Conservation (phyloP, 53 echinoderm and acorn worm genomes). For the Glandiceps talaboti region DNA sequence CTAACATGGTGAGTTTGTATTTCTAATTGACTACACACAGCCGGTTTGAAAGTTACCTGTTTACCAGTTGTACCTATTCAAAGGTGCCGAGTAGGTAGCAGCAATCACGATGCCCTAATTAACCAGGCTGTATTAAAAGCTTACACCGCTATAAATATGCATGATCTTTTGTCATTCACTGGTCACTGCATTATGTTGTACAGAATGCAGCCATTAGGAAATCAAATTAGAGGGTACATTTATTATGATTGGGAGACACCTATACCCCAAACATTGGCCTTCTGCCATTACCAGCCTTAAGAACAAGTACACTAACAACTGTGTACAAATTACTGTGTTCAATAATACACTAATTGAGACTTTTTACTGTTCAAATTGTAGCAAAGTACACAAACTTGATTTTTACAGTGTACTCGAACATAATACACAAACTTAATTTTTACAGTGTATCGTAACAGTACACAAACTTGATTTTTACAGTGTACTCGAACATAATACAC, state of each 20-base stretch:
- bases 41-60: not conserved
- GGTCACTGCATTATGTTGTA: not conserved
- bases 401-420: no score
- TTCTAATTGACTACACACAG: not conserved
- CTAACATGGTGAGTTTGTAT: not conserved
- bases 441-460: no score
- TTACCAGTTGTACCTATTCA: not conserved
- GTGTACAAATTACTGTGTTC: no score
- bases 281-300: not conserved
- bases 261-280: not conserved
- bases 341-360: no score
- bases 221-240: not conserved
- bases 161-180: not conserved
- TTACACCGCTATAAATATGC: not conserved
- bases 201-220: not conserved
- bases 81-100: not conserved
- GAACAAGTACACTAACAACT: no score
- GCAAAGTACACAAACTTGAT: no score
- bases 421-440: no score
- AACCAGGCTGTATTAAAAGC: not conserved
- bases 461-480: no score
- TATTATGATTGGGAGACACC: not conserved
- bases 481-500: no score
- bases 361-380: no score
- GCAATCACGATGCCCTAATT: not conserved